Evolutionary conservation across 2,113 vertebrate genomes (phyloP).

Genomic region (Megalops atlanticus): DNA sequence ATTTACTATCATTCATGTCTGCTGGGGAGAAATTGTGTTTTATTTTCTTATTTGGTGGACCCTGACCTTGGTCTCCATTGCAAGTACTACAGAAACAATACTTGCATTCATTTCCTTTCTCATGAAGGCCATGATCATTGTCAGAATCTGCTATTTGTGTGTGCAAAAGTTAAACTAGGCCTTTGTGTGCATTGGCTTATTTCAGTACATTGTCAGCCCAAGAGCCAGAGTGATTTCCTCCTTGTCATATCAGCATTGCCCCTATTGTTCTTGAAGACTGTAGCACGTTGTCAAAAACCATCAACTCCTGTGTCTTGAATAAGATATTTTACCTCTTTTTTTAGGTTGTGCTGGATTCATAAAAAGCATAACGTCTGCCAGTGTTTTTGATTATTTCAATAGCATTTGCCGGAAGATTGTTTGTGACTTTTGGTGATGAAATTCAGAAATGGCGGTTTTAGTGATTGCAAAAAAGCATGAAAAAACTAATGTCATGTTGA

Average conservation of each 20-base stretch:
- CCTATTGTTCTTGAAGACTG: constrained; percentile 5
- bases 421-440: background rate
- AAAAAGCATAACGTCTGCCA: background rate
- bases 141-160: constrained; percentile 25
- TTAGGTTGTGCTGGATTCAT: background rate
- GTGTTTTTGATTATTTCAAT: background rate
- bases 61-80: background rate
- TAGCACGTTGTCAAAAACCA: constrained; percentile 18
- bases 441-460: background rate
- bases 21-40: constrained; percentile 10
- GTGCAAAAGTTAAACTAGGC: constrained; percentile 17
- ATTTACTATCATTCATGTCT: background rate
- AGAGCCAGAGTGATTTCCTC: constrained; percentile 20
- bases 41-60: constrained; percentile 5
- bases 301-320: constrained; percentile 25
- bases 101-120: constrained; percentile 29
- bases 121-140: background rate
- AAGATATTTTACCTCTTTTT: constrained; percentile 8
- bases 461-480: background rate
- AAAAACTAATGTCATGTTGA: background rate
- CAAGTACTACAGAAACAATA: constrained; percentile 14
- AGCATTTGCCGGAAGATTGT: background rate
- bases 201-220: background rate
- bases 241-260: constrained; percentile 33
- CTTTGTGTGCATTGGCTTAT: constrained; percentile 29